Evolutionary conservation across 2,888 invertebrate genomes (phyloP).

Genomic region (Nemapogon koenigi): DNA sequence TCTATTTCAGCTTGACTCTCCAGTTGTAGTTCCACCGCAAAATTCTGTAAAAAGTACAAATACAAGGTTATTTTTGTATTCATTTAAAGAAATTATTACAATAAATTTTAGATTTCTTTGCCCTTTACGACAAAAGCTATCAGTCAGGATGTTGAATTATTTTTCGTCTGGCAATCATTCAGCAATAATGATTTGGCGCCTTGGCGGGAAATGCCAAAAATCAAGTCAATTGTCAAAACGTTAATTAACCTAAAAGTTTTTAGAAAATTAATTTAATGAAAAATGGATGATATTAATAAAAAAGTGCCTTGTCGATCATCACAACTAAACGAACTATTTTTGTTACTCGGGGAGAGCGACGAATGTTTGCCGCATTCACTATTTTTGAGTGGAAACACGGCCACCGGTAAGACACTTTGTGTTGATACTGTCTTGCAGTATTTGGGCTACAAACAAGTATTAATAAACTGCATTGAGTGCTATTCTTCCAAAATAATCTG

Average conservation of each 20-base stretch:
- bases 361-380: slow-evolving; percentile 73
- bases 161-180: too few species aligned
- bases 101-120: too few species aligned
- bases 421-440: slow-evolving; percentile 65
- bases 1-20: slow-evolving; percentile 74
- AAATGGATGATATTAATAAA: slow-evolving; percentile 57
- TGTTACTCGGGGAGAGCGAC: slow-evolving; percentile 57
- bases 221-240: too few species aligned
- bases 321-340: slow-evolving; percentile 50
- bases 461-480: slow-evolving; percentile 84
- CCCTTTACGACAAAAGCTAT: too few species aligned
- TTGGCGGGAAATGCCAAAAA: too few species aligned
- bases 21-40: slow-evolving; percentile 77
- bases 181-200: too few species aligned
- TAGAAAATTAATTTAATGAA: slow-evolving; percentile 13
- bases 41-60: slow-evolving; percentile 66
- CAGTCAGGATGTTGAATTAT: too few species aligned
- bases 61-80: not conserved
- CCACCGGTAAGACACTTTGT: slow-evolving; percentile 83
- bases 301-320: slow-evolving; percentile 56
- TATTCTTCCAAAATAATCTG: slow-evolving; percentile 78
- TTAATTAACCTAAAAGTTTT: too few species aligned
- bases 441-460: slow-evolving; percentile 65
- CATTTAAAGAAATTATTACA: too few species aligned
- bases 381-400: slow-evolving; percentile 83